Evolutionary conservation across 2,113 vertebrate genomes (phyloP).

Genomic region (Tricholaema leucomelas): DNA sequence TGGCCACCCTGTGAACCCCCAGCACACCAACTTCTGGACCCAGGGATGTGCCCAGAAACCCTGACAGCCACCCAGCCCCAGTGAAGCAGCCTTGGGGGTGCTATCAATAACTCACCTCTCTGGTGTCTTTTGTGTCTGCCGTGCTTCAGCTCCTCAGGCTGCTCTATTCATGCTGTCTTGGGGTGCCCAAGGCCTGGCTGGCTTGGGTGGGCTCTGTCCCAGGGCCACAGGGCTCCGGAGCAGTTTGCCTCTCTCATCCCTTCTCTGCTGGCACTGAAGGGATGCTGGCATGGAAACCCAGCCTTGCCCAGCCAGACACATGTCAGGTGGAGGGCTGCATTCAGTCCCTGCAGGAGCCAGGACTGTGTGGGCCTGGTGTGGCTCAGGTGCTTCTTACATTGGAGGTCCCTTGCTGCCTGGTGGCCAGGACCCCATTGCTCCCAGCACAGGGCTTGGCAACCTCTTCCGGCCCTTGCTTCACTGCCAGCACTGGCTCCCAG

Average conservation of each 20-base stretch:
- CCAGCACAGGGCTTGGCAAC: not conserved
- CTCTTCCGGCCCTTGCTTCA: not conserved
- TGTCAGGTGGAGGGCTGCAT: fast-evolving
- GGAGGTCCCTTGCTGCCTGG: not conserved
- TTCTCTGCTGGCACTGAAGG: not conserved
- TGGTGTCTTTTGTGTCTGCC: not conserved
- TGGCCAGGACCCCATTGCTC: fast-evolving
- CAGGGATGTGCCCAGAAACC: not conserved
- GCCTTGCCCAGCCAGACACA: fast-evolving
- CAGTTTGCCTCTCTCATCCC: not conserved
- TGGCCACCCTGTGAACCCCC: not conserved
- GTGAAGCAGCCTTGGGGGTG: not conserved
- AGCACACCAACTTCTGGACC: fast-evolving
- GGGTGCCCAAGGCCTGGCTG: not conserved
- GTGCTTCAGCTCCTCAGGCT: not conserved
- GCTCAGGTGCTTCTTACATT: not conserved
- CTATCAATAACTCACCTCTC: not conserved
- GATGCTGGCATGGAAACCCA: not conserved
- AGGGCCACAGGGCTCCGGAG: not conserved
- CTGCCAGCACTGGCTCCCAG: not conserved
- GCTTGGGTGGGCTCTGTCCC: not conserved
- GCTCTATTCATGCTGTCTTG: not conserved
- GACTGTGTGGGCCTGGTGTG: fast-evolving
- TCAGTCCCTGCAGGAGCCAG: not conserved
- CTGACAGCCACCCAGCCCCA: not conserved